Conservation (phyloP, 2,888 invertebrate genomes). For the Orchesella flavescens region DNA sequence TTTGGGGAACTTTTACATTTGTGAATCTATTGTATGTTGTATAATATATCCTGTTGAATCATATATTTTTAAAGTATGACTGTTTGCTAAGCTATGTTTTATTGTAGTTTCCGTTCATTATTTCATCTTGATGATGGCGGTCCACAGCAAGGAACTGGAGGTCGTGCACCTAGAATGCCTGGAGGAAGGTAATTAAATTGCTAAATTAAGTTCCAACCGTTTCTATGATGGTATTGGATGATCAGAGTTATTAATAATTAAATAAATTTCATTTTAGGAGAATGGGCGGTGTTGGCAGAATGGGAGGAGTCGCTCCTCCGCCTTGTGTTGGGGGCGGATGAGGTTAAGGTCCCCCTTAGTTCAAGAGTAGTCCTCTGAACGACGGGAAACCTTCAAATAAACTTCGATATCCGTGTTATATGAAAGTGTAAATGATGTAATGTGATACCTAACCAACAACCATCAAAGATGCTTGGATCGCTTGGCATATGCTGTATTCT, state of each 20-base stretch:
- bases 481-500: constrained; percentile 20
- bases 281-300: constrained; percentile 58
- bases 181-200: constrained; percentile 46
- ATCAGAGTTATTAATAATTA: background rate
- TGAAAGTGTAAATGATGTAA: background rate
- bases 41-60: background rate
- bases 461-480: background rate
- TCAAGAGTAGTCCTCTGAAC: constrained; percentile 36
- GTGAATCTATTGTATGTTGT: constrained; percentile 78
- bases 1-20: constrained; percentile 78
- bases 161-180: constrained; percentile 53
- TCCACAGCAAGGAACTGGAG: constrained; percentile 27
- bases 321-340: constrained; percentile 63
- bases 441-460: no score
- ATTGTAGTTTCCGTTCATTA: constrained; percentile 52
- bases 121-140: constrained; percentile 59
- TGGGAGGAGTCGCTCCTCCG: constrained; percentile 59
- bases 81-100: constrained; percentile 59
- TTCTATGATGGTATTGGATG: background rate
- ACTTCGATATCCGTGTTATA: background rate
- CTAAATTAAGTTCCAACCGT: background rate
- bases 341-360: constrained; percentile 61
- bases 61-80: constrained; percentile 17
- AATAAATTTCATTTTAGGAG: constrained; percentile 27
- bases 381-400: background rate